These are phyloP conservation scores for Cylas formicarius DNA, from an alignment of 1,140 invertebrate species.

Conservation along the genomic window DNA sequence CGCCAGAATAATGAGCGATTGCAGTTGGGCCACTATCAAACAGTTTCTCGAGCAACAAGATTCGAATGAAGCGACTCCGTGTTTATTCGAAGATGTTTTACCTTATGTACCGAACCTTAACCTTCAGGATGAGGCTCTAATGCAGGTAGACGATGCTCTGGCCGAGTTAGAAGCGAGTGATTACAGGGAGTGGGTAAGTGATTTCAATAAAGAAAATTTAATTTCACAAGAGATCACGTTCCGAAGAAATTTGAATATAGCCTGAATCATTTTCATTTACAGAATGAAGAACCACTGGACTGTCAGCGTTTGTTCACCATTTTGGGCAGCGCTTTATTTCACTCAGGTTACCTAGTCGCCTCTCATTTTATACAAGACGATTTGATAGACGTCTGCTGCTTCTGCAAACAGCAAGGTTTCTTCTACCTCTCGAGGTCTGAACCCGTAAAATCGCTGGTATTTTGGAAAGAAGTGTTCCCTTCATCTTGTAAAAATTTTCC, in stretches of 20 bases:
- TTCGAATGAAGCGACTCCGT: slow-evolving; percentile 4
- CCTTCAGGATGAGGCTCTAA: slow-evolving; percentile 65
- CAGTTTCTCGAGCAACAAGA: slow-evolving; percentile 20
- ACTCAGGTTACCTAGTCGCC: slow-evolving; percentile 61
- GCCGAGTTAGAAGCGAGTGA: slow-evolving; percentile 76
- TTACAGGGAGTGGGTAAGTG: slow-evolving; percentile 68
- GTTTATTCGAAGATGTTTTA: slow-evolving; percentile 39
- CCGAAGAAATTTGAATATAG: slow-evolving; percentile 1
- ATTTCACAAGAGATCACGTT: neutral
- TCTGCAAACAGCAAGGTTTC: slow-evolving; percentile 60
- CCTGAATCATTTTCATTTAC: slow-evolving; percentile 32
- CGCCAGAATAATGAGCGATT: slow-evolving; percentile 40
- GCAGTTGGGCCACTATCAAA: slow-evolving; percentile 30
- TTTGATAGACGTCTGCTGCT: slow-evolving; percentile 61
- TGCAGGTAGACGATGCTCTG: slow-evolving; percentile 70
- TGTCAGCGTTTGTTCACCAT: slow-evolving; percentile 71
- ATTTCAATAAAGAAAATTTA: neutral
- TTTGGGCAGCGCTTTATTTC: slow-evolving; percentile 65
- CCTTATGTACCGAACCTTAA: slow-evolving; percentile 51
- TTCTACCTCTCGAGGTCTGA: slow-evolving; percentile 57
- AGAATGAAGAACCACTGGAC: slow-evolving; percentile 71
- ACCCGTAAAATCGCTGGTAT: slow-evolving; percentile 59
- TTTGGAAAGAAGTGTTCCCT: slow-evolving; percentile 68
- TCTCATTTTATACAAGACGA: slow-evolving; percentile 65
- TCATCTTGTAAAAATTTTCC: slow-evolving; percentile 39